Evolutionary conservation across 1,140 invertebrate species (phyloP), one percentile per base, ranked within the genome.

Genomic region (Drosophila carrolli): DNA sequence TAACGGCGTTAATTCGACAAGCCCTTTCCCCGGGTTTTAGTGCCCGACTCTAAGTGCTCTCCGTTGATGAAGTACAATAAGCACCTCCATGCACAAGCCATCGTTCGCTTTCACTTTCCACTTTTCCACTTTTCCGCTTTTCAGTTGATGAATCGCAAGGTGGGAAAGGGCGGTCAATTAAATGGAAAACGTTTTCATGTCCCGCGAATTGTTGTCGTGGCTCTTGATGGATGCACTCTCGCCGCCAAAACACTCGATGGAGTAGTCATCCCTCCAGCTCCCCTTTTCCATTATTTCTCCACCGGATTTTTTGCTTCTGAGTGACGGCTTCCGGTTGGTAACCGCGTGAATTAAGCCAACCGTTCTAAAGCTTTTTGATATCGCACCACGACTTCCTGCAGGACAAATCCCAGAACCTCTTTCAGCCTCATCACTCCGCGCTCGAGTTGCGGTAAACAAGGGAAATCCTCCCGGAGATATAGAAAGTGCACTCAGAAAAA

Each of bases 131-230:
- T 72, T 81, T 53, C 60, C 72, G 65, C 81, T 72, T 72, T 73
- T 61, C 60, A 77, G 66, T 81, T 84, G 80, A 75, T 75, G 72
- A 75, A 75, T 75, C 60, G 72, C 61, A n/a, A 53, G 67, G 46
- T 19, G 53, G 1, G 7, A 32, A 11, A 37, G 38, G 54, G 50
- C 44, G 58, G 68, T 56, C 81, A 81, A 84, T 84, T 85, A 84
- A 84, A 84, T 85, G 81, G 72, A 84, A 81, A 84, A 85, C 67
- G 73, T 81, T 85, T 84, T 68, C 73, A 71, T 78, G 70, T 74
- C n/a, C 44, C 62, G 61, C 78, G 10, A 59, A 72, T 58, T 47
- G 67, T 74, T 85, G 81, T 81, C 81, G 76, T 74, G 66, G 44
- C 63, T 71, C 14, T 50, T 78, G 81, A 85, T 85, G 78, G 82